These are phyloP conservation scores for Stichopus chloronotus DNA, from an alignment of 35 echinoderm and acorn worm genomes.

Conservation along the genomic window DNA sequence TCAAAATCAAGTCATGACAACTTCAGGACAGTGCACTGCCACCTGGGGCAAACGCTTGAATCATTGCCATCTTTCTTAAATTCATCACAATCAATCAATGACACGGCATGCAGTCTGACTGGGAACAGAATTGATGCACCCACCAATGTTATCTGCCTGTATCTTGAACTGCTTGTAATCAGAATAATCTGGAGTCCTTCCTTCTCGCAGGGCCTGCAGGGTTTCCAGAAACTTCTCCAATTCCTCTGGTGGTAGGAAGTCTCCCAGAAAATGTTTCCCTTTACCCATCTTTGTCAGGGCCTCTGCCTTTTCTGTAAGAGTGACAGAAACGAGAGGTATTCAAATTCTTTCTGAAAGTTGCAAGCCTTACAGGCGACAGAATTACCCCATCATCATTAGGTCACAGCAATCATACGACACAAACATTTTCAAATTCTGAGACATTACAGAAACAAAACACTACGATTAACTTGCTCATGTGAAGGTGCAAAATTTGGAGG, in stretches of 20 bases:
- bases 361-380: too few species aligned
- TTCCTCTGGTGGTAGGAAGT: constrained; percentile 95
- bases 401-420: too few species aligned
- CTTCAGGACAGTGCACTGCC: not conserved
- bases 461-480: too few species aligned
- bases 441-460: too few species aligned
- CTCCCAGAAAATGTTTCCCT: constrained; percentile 92
- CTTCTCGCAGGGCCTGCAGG: constrained; percentile 85
- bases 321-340: constrained; percentile 17
- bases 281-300: constrained; percentile 72
- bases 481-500: too few species aligned
- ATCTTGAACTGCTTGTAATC: constrained; percentile 98
- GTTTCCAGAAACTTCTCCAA: constrained; percentile 96
- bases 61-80: too few species aligned
- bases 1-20: not conserved
- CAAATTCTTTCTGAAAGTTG: too few species aligned
- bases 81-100: too few species aligned
- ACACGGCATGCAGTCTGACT: too few species aligned
- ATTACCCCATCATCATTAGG: too few species aligned
- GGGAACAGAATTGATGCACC: not conserved
- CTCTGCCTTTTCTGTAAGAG: constrained; percentile 79
- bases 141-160: constrained; percentile 95
- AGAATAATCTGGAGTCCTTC: constrained; percentile 90
- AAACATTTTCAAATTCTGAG: too few species aligned
- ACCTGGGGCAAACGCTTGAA: too few species aligned